These are phyloP conservation scores for Lucinisca nassula DNA, from an alignment of 2,888 invertebrate genomes.

Conservation along the genomic window DNA sequence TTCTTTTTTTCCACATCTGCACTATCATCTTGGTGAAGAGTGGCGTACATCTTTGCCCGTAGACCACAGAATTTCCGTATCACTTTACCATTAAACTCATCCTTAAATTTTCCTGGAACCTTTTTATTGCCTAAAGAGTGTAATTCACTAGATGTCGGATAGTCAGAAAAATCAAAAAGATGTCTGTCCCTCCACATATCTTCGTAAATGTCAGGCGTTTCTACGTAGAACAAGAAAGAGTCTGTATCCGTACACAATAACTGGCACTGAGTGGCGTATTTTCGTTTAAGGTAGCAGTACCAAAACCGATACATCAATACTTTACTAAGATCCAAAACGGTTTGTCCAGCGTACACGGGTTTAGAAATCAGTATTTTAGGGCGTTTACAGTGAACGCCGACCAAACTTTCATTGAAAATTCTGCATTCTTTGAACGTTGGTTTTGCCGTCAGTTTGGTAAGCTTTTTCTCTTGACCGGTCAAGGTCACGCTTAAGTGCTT, in stretches of 20 bases:
- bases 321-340: background rate
- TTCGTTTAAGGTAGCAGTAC: slow-evolving; percentile 9
- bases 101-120: slow-evolving; percentile 8
- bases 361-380: background rate
- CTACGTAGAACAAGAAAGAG: slow-evolving; percentile 4
- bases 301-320: slow-evolving; percentile 5
- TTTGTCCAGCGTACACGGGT: background rate
- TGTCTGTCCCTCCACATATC: slow-evolving; percentile 8
- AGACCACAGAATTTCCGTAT: background rate
- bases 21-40: background rate
- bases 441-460: background rate
- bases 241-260: no score
- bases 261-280: background rate
- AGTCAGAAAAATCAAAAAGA: slow-evolving; percentile 1
- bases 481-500: background rate
- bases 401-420: no score
- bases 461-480: background rate
- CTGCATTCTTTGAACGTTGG: no score
- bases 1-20: no score
- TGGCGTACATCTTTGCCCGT: background rate
- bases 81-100: background rate
- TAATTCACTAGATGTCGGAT: background rate
- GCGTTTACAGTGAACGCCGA: background rate
- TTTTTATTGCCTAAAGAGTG: background rate
- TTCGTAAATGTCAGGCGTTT: background rate